phyloP scores from a whole-genome alignment of 2,113 vertebrate genomes.

The Hemichromis elongatus region DNA sequence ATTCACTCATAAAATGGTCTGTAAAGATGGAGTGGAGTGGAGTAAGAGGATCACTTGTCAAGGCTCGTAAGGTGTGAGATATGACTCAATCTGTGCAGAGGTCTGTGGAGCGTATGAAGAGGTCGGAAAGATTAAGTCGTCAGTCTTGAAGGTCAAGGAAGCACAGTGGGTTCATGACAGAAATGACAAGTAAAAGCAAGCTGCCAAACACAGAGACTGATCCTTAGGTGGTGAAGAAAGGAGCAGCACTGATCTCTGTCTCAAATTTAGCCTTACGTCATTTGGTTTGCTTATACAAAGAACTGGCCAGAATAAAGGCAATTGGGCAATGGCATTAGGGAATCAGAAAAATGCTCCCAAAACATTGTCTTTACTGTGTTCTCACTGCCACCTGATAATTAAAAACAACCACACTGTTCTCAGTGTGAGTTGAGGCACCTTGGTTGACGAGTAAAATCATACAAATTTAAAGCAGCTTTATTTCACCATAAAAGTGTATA shows the following conservation, averaged over 20 bases:
- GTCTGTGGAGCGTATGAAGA: conserved; percentile 33
- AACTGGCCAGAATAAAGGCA: background rate
- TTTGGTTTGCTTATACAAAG: background rate
- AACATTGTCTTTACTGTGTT: background rate
- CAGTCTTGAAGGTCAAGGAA: conserved; percentile 34
- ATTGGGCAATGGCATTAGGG: background rate
- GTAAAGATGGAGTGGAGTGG: background rate
- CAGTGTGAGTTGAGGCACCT: background rate
- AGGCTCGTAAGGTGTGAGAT: conserved; percentile 39
- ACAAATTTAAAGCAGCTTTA: background rate
- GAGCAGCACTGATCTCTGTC: background rate
- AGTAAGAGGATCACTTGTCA: conserved; percentile 28
- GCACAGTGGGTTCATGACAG: background rate
- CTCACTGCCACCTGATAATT: background rate
- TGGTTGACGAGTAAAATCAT: background rate
- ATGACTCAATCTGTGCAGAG: conserved; percentile 35
- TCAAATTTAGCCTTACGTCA: background rate
- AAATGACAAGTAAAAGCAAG: background rate
- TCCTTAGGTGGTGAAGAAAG: background rate
- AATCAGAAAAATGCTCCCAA: background rate
- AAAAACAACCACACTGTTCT: background rate
- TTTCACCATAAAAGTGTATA: background rate
- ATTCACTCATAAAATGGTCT: background rate
- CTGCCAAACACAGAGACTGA: background rate
- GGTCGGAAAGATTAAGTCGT: background rate